Evolutionary conservation across 1,140 invertebrate species (phyloP).

Genomic region (Chlorops oryzae): DNA sequence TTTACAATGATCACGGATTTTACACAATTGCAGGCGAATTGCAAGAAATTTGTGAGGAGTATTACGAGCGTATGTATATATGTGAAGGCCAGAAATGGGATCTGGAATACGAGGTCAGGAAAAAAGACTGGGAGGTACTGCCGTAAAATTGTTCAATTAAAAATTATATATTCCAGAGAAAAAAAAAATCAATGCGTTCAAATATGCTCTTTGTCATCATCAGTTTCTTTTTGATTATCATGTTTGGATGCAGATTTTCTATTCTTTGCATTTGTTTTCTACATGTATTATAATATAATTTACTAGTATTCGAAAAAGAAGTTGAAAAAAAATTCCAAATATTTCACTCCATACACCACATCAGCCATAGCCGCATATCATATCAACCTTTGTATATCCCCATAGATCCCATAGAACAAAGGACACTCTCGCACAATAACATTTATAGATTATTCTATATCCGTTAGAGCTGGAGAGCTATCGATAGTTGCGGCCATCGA

Average conservation of each 20-base stretch:
- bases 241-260: conserved; percentile 3
- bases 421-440: no score
- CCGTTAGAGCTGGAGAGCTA: no score
- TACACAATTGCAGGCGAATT: conserved; percentile 46
- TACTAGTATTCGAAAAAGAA: no score
- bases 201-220: conserved; percentile 14
- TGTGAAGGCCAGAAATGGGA: conserved; percentile 99
- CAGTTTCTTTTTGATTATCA: conserved; percentile 8
- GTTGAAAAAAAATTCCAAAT: no score
- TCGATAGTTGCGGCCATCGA: no score
- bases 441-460: no score
- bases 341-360: no score
- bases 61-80: conserved; percentile 90
- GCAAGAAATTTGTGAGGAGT: conserved; percentile 86
- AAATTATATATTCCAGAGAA: conserved; percentile 19
- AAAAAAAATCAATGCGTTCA: conserved; percentile 11
- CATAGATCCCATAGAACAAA: no score
- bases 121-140: conserved; percentile 95
- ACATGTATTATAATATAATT: no score
- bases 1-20: no score
- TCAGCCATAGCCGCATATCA: no score
- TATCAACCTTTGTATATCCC: no score
- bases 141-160: conserved; percentile 38
- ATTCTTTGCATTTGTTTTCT: conserved; percentile 1
- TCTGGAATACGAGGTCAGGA: conserved; percentile 98